phyloP scores from a whole-genome alignment of 2,113 vertebrate genomes.

The Sinosuthora webbiana region DNA sequence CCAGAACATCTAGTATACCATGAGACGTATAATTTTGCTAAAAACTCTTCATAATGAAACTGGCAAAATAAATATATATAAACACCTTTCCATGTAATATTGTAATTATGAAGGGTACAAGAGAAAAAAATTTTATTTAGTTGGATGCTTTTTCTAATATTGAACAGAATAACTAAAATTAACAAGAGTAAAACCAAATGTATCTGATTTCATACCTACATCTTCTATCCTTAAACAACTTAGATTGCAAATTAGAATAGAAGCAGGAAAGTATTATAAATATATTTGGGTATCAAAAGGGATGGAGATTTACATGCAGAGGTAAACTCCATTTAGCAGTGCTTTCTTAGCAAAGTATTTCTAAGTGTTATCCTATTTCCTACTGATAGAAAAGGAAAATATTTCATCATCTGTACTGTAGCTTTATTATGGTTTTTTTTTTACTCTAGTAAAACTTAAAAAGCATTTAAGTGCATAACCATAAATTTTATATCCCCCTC shows the following conservation, averaged over 20 bases:
- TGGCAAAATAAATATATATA: background rate
- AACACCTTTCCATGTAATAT: background rate
- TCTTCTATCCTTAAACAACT: background rate
- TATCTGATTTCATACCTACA: background rate
- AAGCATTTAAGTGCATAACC: background rate
- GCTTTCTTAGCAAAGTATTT: background rate
- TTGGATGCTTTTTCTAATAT: background rate
- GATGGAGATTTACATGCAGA: background rate
- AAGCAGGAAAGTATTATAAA: background rate
- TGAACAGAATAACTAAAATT: background rate
- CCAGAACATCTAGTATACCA: background rate
- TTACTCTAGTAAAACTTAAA: background rate
- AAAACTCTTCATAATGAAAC: background rate
- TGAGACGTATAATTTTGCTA: background rate
- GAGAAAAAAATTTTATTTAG: background rate
- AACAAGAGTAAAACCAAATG: background rate
- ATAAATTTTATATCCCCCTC: background rate
- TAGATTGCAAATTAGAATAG: background rate
- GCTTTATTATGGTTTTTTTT: background rate
- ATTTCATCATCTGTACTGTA: background rate
- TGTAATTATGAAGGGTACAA: background rate
- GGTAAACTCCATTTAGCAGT: background rate
- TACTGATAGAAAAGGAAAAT: background rate
- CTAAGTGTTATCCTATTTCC: background rate
- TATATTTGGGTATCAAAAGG: background rate